phyloP scores from a whole-genome alignment of 1,140 invertebrate species.

The Ceratosolen fusciceps region DNA sequence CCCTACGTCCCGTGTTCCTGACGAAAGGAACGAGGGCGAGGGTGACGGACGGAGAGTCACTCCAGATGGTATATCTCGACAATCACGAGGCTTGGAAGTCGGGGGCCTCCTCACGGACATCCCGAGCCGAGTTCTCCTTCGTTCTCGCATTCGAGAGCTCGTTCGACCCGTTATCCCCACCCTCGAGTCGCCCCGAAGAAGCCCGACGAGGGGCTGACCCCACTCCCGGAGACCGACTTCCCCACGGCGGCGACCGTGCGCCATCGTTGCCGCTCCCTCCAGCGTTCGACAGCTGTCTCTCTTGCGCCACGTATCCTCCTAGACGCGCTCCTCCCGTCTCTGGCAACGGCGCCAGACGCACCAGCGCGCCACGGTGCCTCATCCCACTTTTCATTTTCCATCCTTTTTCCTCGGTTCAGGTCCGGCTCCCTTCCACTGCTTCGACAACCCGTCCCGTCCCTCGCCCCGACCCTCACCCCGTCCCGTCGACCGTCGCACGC shows the following conservation, averaged over 20 bases:
- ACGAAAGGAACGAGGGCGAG: neutral
- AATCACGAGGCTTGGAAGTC: neutral
- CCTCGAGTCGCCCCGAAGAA: neutral
- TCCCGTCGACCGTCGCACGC: conserved; percentile 26
- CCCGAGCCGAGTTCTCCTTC: conserved; percentile 1
- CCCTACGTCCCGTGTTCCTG: neutral
- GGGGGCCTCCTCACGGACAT: too few species aligned
- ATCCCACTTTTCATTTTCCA: conserved; percentile 34
- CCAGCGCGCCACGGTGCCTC: neutral
- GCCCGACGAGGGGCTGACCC: neutral
- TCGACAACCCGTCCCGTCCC: too few species aligned
- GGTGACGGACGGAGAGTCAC: conserved; percentile 44
- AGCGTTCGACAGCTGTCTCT: conserved; percentile 28
- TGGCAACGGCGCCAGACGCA: too few species aligned
- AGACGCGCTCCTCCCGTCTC: conserved; percentile 15
- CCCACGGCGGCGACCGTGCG: neutral
- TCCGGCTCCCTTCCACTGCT: too few species aligned
- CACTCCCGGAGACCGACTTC: neutral
- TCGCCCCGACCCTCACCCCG: conserved; percentile 30
- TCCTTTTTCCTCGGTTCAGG: too few species aligned
- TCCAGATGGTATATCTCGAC: too few species aligned
- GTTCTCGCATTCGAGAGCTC: conserved; percentile 70
- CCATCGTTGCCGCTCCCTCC: neutral
- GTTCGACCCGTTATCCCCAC: conserved; percentile 72
- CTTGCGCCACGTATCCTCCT: conserved; percentile 23